Evolutionary conservation across 2,113 vertebrate species (phyloP).

Genomic region (Gobius niger): DNA sequence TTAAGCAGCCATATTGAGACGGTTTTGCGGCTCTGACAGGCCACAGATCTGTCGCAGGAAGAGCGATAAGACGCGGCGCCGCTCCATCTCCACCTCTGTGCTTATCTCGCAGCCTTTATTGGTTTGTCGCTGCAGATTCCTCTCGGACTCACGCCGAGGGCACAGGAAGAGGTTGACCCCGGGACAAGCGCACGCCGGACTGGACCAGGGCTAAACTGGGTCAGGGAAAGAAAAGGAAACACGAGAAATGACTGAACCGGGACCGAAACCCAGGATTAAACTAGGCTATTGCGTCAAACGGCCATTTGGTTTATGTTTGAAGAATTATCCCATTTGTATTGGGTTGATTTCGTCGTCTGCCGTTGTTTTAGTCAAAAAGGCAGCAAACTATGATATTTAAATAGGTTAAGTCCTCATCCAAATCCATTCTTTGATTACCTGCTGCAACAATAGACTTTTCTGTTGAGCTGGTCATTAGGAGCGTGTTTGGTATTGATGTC

Average conservation of each 20-base stretch:
- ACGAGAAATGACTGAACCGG: neutral
- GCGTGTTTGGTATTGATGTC: too few species aligned
- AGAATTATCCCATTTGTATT: too few species aligned
- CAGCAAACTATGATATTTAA: too few species aligned
- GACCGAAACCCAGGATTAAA: neutral
- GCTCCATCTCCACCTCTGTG: constrained; percentile 33
- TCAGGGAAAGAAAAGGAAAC: neutral
- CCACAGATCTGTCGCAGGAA: constrained; percentile 10
- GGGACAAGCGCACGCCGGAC: neutral
- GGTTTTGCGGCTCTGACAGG: constrained; percentile 13
- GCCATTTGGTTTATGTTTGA: too few species aligned
- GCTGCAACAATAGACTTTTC: too few species aligned
- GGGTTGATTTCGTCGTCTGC: too few species aligned
- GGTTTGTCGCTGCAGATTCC: constrained; percentile 12
- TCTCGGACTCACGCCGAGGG: constrained; percentile 12
- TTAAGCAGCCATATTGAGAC: neutral
- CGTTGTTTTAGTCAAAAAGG: too few species aligned
- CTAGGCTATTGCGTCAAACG: neutral
- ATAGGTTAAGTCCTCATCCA: too few species aligned
- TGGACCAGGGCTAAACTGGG: too few species aligned
- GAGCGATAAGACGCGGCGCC: constrained; percentile 38
- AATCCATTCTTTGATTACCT: too few species aligned
- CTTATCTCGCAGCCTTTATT: constrained; percentile 49
- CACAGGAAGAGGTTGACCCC: constrained; percentile 25
- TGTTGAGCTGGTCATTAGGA: too few species aligned